Evolutionary conservation across 1,140 invertebrate genomes (phyloP), one percentile per base, ranked within the genome.

Genomic region (Cataglyphis hispanica): DNA sequence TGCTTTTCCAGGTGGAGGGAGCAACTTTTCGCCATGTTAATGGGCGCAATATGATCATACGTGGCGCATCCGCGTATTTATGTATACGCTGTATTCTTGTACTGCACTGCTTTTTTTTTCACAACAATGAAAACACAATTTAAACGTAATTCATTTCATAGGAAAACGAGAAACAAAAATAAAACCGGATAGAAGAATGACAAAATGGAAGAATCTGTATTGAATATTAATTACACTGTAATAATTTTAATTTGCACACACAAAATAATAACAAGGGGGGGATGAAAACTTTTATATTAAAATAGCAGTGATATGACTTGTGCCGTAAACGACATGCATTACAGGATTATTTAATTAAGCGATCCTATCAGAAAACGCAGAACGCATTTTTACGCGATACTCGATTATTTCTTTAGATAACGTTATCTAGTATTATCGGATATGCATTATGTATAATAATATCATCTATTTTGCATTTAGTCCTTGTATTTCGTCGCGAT

Each of bases 1-100:
- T 91, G 89, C 90, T 89, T 87, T 87, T 91, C 88, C 88, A 87
- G 86, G 64, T 46, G 81, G 81, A 60, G 63, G 10, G 56, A 74
- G 84, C 90, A 91, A 94, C 93, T 94, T 94, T 94, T 93, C 93
- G 92, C 92, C 91, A 91, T 93, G 93, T 94, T 94, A 94, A 94
- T 94, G 93, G 92, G 90, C 92, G 91, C 93, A 94, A 94, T 94
- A 94, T 94, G 93, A 94, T 94, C 94, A 93, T 90, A 92, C 92
- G 91, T 93, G 90, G 89, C 87, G 86, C 88, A 86, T 77, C 78
- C 85, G 89, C 88, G 85, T 87, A 90, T 92, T 92, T 93, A 92
- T 50, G 46, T 50, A 10, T 92, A 90, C 61, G 77, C 64, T 56
- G 61, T 63, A 27, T 87, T 50, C 60, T 43, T 43, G 4, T 31